phyloP scores from a whole-genome alignment of 2,113 vertebrate genomes.

The Lophotis ruficrista region DNA sequence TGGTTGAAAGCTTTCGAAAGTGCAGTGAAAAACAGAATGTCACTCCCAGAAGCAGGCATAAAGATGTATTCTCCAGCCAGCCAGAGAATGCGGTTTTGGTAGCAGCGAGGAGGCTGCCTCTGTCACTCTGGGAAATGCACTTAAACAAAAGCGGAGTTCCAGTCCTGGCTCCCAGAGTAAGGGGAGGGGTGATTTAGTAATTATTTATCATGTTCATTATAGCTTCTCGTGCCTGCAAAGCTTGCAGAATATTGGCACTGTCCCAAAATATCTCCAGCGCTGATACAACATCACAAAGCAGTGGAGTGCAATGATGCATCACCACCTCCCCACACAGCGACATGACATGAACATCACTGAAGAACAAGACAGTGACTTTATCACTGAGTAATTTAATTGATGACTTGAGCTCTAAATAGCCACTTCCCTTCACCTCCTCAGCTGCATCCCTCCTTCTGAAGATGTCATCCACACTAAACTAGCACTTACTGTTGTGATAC shows the following conservation, averaged over 20 bases:
- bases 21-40: not conserved
- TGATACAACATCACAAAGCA: slow-evolving; percentile 27
- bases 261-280: not conserved
- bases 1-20: not conserved
- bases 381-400: slow-evolving; percentile 37
- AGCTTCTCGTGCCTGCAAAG: not conserved
- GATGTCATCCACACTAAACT: slow-evolving; percentile 41
- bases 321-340: slow-evolving; percentile 3
- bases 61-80: not conserved
- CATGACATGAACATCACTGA: slow-evolving; percentile 28
- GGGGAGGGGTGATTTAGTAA: slow-evolving; percentile 19
- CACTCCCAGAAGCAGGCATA: not conserved
- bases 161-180: not conserved
- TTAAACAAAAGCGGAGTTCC: not conserved
- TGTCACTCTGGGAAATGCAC: not conserved
- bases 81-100: not conserved
- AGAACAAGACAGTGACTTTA: slow-evolving; percentile 48
- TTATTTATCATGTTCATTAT: slow-evolving; percentile 17
- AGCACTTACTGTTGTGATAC: slow-evolving; percentile 28
- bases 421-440: slow-evolving; percentile 43
- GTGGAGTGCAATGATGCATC: slow-evolving; percentile 21
- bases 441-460: slow-evolving; percentile 16
- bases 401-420: slow-evolving; percentile 48
- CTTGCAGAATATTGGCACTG: slow-evolving; percentile 19
- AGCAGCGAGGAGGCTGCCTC: not conserved